Base-by-base conservation (phyloP, 2,113 vertebrate genomes). In the Athene noctua region DNA sequence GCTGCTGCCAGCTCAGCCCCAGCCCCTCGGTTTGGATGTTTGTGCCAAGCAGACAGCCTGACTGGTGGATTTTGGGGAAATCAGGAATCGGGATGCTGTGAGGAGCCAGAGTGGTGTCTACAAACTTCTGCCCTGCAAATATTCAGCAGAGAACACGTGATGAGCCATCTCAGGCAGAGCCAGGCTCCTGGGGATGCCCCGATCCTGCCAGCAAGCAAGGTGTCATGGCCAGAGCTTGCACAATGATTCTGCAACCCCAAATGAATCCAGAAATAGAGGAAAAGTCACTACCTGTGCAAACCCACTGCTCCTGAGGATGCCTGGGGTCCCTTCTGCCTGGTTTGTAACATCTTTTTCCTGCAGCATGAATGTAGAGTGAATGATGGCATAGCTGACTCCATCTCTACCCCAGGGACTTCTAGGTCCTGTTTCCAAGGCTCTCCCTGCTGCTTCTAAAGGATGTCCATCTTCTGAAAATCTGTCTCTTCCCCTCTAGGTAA, bases 311-410 rank as follows among this genome's bases (percentile, higher is more conserved):
- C 62, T 1, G 1, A 44, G 16, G 17, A 11, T 68, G 26, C 5
- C 0, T 0, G 10, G 20, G 5, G 5, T 59, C 34, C 10, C 38
- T 80, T 14, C 15, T 2, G 1, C 18, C 8, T 1, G 0, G 7
- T 54, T 3, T 49, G 54, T 38, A 75, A 34, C 61, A 74, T 79
- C 36, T 30, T 57, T 29, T 57, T 63, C 57, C 74, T 51, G 46
- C 3, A 16, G 10, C 0, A 0, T 0, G 1, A 54, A 7, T 10
- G 5, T 15, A 21, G 19, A 36, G 9, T 34, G 42, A 68, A 42
- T 0, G 3, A 10, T 46, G 80, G 20, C 1, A 3, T 17, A 32
- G 58, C 29, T 62, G 34, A 29, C 18, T 73, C 46, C 3, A 0
- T 77, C 44, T 30, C 74, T 51, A 34, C 8, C 8, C 36, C 6